Conservation (phyloP, 2,888 invertebrate species). For the Brenthis hecate region DNA sequence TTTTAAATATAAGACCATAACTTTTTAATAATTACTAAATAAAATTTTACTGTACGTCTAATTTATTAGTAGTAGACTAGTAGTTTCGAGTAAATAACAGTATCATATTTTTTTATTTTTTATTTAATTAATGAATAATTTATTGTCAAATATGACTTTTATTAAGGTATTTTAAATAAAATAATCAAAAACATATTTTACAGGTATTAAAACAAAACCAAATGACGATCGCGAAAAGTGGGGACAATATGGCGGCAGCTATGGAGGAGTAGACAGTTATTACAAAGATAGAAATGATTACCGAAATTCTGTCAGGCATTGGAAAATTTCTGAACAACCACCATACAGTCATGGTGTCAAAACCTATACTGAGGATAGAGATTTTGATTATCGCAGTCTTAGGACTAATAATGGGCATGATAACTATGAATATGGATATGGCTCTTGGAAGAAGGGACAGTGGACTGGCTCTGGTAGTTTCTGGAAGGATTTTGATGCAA, state of each 20-base stretch:
- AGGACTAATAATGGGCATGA: constrained; percentile 59
- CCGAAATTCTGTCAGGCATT: constrained; percentile 75
- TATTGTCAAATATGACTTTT: too few relatives aligned
- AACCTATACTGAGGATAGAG: constrained; percentile 50
- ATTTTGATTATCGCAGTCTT: constrained; percentile 74
- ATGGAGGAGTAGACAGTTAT: constrained; percentile 67
- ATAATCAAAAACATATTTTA: not conserved
- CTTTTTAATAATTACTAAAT: too few relatives aligned
- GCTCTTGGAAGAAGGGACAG: constrained; percentile 62
- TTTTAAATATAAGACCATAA: too few relatives aligned
- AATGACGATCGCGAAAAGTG: constrained; percentile 73
- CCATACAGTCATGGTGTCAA: constrained; percentile 57
- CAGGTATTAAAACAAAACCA: constrained; percentile 59
- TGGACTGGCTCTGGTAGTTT: constrained; percentile 61
- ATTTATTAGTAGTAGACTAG: too few relatives aligned
- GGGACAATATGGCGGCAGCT: constrained; percentile 84
- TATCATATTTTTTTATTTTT: too few relatives aligned
- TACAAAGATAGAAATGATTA: constrained; percentile 71
- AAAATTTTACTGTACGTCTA: too few relatives aligned
- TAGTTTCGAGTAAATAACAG: too few relatives aligned
- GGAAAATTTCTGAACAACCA: constrained; percentile 70
- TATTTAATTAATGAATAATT: too few relatives aligned
- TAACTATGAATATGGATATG: constrained; percentile 57
- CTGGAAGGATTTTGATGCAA: constrained; percentile 55
- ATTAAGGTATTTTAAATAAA: too few relatives aligned